A percentile compares a stretch with the other conserved stretches of the same genome.
Conservation (phyloP, 2,113 vertebrate genomes). For the Macquaria ambigua region DNA sequence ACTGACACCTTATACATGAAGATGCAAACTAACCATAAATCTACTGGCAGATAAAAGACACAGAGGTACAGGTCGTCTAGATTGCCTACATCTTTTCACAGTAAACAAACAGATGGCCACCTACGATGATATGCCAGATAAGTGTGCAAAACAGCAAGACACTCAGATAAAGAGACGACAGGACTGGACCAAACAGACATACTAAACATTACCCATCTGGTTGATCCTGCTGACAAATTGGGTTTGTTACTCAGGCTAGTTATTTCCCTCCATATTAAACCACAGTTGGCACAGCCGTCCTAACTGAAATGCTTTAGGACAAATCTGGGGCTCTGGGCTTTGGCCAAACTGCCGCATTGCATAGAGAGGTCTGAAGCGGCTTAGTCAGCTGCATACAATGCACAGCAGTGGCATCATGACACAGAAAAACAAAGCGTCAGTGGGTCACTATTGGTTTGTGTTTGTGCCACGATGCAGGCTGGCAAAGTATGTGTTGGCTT, state of each 20-base stretch:
- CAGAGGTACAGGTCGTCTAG: slow-evolving; percentile 16
- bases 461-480: slow-evolving; percentile 46
- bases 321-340: slow-evolving; percentile 74
- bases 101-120: slow-evolving; percentile 55
- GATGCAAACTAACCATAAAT: slow-evolving; percentile 27
- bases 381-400: slow-evolving; percentile 78
- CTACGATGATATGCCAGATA: slow-evolving; percentile 2
- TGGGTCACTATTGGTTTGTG: slow-evolving; percentile 68
- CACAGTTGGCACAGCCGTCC: slow-evolving; percentile 45
- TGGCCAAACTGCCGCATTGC: slow-evolving; percentile 65
- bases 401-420: slow-evolving; percentile 69
- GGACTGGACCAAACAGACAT: slow-evolving; percentile 25
- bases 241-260: slow-evolving; percentile 61
- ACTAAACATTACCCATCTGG: slow-evolving; percentile 62
- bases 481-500: slow-evolving; percentile 54
- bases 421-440: slow-evolving; percentile 73
- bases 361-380: slow-evolving; percentile 66
- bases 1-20: background rate
- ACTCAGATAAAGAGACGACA: slow-evolving; percentile 42
- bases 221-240: slow-evolving; percentile 62
- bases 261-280: slow-evolving; percentile 53
- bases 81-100: slow-evolving; percentile 26
- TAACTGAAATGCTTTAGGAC: slow-evolving; percentile 59
- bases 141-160: slow-evolving; percentile 36
- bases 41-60: slow-evolving; percentile 27